Base-by-base conservation (phyloP, 2,888 invertebrate genomes). In the Eledone cirrhosa region DNA sequence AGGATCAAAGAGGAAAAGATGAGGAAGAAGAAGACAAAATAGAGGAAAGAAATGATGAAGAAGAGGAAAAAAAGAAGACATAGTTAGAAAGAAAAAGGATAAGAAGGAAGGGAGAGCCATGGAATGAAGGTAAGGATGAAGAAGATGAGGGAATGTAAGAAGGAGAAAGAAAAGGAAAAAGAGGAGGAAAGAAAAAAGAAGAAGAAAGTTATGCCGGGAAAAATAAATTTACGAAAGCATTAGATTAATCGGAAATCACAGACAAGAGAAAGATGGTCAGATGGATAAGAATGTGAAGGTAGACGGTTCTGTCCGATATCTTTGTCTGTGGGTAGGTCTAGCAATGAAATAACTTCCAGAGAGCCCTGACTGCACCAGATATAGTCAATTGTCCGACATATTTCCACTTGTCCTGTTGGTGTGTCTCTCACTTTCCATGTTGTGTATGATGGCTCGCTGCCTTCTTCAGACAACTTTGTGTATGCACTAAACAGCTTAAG, bases 321-420 rank as follows among this genome's bases (percentile, higher is more conserved):
- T 33, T 93, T 93, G 59, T 92, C 94, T 0, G 92, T 92, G 0
- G 95, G 94, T 80, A 95, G 92, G 78, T 92, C 91, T 48, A 94
- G 88, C 4, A 93, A 89, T 3, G 92, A 91, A 22, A 92, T 91
- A 0, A 94, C 93, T 84, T 92, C 92, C 63, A 94, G 90, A 53
- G 91, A 91, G 80, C 93, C 91, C 81, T 92, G 81, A 5, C 82
- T 82, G 78, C 83, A 86, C 86, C 87, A 90, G 2, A 90, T 84
- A 80, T 95, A 95, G 89, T 95, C 95, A 79, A 95, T 94, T 7
- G 94, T 94, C 86, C 94, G 94, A 82, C 94, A 94, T 67, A 93
- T 92, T 89, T 95, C 94, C 27, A 11, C 94, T 93, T 80, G 79
- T 2, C 84, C 85, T 13, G 78, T 63, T 0, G 24, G 24, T 19